Evolutionary conservation across 1,140 invertebrate genomes (phyloP).

Genomic region (Lepidostoma basale): DNA sequence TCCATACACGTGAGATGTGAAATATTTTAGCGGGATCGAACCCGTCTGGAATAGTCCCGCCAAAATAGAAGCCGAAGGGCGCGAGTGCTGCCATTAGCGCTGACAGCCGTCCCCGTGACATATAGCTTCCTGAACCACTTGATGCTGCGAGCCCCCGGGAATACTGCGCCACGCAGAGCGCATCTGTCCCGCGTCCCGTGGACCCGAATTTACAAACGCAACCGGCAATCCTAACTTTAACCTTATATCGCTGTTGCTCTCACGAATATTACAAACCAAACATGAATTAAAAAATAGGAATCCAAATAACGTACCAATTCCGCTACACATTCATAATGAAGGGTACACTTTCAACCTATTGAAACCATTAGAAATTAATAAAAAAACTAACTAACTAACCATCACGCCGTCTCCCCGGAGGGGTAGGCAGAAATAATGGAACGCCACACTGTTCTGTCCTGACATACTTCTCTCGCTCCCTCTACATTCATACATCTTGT

Average conservation of each 20-base stretch:
- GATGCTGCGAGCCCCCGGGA: not conserved
- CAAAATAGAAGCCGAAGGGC: not conserved
- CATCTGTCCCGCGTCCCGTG: not conserved
- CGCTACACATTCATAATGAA: not conserved
- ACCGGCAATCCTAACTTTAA: too few relatives aligned
- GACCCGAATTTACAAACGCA: not conserved
- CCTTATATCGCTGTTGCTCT: not conserved
- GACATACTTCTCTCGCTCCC: too few relatives aligned
- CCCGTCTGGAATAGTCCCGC: not conserved
- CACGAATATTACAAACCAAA: not conserved
- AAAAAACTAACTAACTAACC: too few relatives aligned
- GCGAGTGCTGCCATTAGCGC: not conserved
- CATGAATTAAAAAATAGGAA: not conserved
- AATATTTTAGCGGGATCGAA: not conserved
- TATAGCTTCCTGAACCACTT: slow-evolving; percentile 12
- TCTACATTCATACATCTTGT: too few relatives aligned
- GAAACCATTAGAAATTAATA: not conserved
- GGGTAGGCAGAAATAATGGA: too few relatives aligned
- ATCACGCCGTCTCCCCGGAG: too few relatives aligned
- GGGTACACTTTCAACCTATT: not conserved
- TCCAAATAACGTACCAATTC: not conserved
- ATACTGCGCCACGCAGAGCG: not conserved
- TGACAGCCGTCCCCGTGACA: slow-evolving; percentile 2
- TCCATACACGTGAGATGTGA: too few relatives aligned
- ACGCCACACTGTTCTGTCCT: too few relatives aligned